Evolutionary conservation across 2,797 vertebrate species (phyloP).

Genomic region (Heteromormyrus szaboi): DNA sequence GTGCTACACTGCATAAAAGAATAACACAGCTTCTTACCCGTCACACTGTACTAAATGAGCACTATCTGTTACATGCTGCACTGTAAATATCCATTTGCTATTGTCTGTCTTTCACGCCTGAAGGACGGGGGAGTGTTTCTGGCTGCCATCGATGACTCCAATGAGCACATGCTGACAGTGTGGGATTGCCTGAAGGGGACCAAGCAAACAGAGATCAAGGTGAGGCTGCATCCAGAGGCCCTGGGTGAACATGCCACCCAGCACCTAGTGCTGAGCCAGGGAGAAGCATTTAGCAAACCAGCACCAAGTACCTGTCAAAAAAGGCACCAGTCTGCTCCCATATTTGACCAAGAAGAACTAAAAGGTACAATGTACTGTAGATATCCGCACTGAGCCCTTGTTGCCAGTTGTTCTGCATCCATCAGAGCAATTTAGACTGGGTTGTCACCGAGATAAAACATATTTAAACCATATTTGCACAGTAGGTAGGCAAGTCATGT

Average conservation of each 20-base stretch:
- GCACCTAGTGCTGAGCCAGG: neutral
- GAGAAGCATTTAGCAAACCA: neutral
- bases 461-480: constrained; percentile 42
- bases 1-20: neutral
- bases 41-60: neutral
- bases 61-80: too few relatives aligned
- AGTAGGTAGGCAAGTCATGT: constrained; percentile 1
- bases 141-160: neutral
- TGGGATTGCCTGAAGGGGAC: neutral
- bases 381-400: constrained; percentile 24
- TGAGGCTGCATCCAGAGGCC: neutral
- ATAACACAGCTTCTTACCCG: neutral
- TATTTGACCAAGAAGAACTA: neutral
- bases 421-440: constrained; percentile 34
- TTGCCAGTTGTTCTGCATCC: constrained; percentile 43
- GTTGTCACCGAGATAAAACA: constrained; percentile 56
- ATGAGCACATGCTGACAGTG: neutral
- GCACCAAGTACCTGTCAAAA: neutral
- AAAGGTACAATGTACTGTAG: neutral
- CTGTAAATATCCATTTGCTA: neutral
- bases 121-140: neutral
- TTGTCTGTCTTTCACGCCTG: neutral
- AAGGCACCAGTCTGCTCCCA: too few relatives aligned
- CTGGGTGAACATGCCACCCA: neutral
- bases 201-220: neutral